Percentiles rank a stretch among this genome's conserved stretches.
phyloP scores from a whole-genome alignment of 35 echinoderm and acorn worm species.

The Ophiothrix spiculata region DNA sequence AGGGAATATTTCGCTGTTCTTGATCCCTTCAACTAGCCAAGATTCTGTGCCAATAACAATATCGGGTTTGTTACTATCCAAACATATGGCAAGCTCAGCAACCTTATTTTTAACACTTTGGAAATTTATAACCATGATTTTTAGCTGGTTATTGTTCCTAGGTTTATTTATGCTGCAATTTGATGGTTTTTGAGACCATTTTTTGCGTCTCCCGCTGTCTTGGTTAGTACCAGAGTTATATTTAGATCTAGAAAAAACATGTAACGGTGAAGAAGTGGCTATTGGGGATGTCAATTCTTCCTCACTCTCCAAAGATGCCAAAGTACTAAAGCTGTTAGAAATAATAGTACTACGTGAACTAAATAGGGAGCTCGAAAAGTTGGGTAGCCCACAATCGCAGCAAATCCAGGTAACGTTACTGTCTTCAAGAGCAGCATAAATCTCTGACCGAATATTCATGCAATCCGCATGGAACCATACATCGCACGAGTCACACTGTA shows the following conservation, averaged over 20 bases:
- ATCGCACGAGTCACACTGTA: not conserved
- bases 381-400: not conserved
- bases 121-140: no score
- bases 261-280: no score
- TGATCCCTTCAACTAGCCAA: not conserved
- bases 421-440: not conserved
- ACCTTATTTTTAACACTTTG: no score
- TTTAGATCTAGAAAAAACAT: no score
- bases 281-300: no score
- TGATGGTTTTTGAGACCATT: not conserved
- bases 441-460: not conserved
- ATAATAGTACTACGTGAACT: not conserved
- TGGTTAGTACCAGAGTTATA: no score
- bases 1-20: not conserved
- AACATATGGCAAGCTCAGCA: not conserved
- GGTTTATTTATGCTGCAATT: not conserved
- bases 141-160: conserved; percentile 17
- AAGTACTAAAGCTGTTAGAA: not conserved
- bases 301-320: not conserved
- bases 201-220: no score
- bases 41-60: conserved; percentile 21
- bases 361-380: not conserved
- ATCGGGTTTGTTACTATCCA: not conserved
- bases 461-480: not conserved
- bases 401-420: not conserved